Evolutionary conservation across 2,888 invertebrate species (phyloP), one percentile per base, ranked within the genome.

Genomic region (Lepidocyrtoides sp.): DNA sequence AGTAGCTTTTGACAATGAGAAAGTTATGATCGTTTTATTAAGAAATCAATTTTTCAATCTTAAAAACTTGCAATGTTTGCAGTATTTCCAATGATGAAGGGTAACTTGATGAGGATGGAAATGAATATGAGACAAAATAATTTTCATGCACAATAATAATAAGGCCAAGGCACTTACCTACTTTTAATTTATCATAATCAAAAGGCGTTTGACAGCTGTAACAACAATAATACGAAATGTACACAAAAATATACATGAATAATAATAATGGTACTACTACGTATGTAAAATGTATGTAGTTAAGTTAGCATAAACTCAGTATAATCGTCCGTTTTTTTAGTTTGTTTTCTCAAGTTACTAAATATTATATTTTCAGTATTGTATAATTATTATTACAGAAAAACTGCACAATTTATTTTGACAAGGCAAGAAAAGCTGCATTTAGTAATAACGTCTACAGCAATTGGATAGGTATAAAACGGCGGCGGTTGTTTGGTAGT

Each of bases 101-200:
- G n/a, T n/a, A n/a, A n/a, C n/a, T n/a, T n/a, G n/a, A n/a, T n/a
- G n/a, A n/a, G n/a, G n/a, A n/a, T n/a, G n/a, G n/a, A n/a, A n/a
- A n/a, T n/a, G n/a, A n/a, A n/a, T n/a, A n/a, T n/a, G n/a, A n/a
- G 48, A 48, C 48, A 54, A 54, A n/a, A 17, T 54, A 17, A 23
- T 17, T 75, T 51, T 4, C 12, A 20, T 51, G 79, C 79, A 77
- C 26, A 57, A n/a, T n/a, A 63, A 48, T 26, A 75, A 44, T 44
- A 79, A 54, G 79, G 86, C 75, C 86, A 87, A 87, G 86, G 86
- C 86, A 87, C 86, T 60, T 77, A 87, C 77, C 86, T 87, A 87
- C 41, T 85, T 87, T 86, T 72, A 72, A 75, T 75, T 75, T 36
- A 54, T 54, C 51, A 79, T 79, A 79, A 83, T 83, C 20, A 87